Evolutionary conservation across 2,888 invertebrate species (phyloP), one percentile per base, ranked within the genome.

Genomic region (Nyleta sp.): DNA sequence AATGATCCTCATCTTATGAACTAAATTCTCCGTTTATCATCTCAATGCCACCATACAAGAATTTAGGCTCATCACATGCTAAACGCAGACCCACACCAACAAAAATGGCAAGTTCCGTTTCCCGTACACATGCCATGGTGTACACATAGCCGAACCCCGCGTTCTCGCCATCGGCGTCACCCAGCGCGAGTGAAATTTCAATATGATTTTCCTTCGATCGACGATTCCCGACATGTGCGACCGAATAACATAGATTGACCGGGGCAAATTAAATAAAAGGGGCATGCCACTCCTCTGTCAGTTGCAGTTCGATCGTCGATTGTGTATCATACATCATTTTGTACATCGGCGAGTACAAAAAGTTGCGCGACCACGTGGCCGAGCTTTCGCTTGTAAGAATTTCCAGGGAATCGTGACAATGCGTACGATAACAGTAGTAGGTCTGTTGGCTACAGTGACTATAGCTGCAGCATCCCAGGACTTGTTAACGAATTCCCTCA

Each of bases 381-480:
- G 44, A 74, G 24, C 59, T 60, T 65, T 65, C 44, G 50, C 33
- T 60, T 20, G 60, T 40, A 71, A 60, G 10, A 17, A 40, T 42
- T 55, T 46, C 10, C 17, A 18, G 53, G 52, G 40, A 15, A 82
- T 50, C 28, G 67, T 40, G 57, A 73, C 0, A 20, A 88, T 87
- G 88, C 87, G 86, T 73, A 76, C 81, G 38, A 71, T 85, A 24
- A 76, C 77, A 76, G 83, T 85, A 79, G 80, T 84, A 53, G 81
- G 83, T 68, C 75, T 86, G 3, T 55, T 88, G 72, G 94, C 95
- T 89, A 91, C 96, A 50, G 92, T 96, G 83, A 92, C 94, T 72
- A 93, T 94, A 87, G 94, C 95, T 85, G 80, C 84, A 33, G 85
- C 85, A 22, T 82, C 83, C 15, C 84, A 85, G 67, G 89, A 90